Evolutionary conservation across 2,888 invertebrate genomes (phyloP).

Genomic region (Fragum whitleyi): DNA sequence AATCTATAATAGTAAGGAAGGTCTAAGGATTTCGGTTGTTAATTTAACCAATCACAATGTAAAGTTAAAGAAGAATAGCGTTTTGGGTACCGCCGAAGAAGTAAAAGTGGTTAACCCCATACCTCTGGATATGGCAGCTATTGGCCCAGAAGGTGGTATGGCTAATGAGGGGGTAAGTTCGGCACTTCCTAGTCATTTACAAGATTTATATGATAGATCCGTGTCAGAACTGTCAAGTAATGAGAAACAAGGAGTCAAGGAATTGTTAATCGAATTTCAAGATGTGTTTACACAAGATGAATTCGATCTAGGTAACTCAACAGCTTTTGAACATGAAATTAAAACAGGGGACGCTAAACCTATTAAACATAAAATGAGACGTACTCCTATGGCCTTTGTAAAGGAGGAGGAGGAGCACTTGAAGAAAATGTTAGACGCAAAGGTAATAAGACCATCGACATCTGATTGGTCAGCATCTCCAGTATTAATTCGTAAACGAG

Average conservation of each 20-base stretch:
- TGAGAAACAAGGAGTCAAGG: neutral
- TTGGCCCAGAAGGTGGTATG: neutral
- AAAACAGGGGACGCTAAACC: no score
- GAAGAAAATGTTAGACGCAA: neutral
- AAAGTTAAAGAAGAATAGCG: no score
- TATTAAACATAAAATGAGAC: neutral
- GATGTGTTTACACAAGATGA: no score
- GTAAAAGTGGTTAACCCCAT: no score
- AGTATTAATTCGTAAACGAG: no score
- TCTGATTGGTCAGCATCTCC: no score
- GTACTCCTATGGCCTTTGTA: neutral
- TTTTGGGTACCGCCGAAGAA: no score
- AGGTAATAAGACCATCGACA: neutral
- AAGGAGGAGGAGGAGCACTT: neutral
- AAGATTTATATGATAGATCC: neutral
- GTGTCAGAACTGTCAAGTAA: neutral
- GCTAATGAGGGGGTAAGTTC: neutral
- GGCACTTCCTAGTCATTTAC: neutral
- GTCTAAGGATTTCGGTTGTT: neutral
- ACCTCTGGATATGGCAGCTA: no score
- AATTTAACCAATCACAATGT: neutral
- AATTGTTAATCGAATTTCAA: no score
- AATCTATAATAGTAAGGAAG: neutral
- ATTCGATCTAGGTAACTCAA: no score
- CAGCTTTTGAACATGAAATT: no score